Conservation (phyloP, 2,888 invertebrate species). For the Cancer borealis region DNA sequence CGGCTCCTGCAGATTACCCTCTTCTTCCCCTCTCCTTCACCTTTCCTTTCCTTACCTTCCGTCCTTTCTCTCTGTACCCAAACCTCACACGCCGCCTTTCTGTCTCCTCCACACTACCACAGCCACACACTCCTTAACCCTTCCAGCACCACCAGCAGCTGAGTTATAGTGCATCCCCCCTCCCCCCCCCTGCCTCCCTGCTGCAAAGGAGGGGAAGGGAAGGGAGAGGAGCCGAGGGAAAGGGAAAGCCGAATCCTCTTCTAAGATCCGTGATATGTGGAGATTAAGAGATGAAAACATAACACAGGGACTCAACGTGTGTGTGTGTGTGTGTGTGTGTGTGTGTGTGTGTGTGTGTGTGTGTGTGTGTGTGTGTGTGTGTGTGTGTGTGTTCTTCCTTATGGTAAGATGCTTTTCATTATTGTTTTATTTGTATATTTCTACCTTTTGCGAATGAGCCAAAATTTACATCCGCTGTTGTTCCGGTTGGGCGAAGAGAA, state of each 20-base stretch:
- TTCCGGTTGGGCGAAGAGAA: not conserved
- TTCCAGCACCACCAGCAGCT: not conserved
- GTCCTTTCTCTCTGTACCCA: not conserved
- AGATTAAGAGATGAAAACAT: slow-evolving; percentile 37
- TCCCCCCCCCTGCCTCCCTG: not conserved
- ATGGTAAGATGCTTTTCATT: not conserved
- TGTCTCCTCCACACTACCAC: not conserved
- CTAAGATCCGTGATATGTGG: slow-evolving; percentile 34
- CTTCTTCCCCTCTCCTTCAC: not conserved
- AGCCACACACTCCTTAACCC: slow-evolving; percentile 26
- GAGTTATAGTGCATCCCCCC: not conserved
- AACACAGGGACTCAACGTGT: not conserved
- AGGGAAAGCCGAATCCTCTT: slow-evolving; percentile 16
- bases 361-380: slow-evolving; percentile 40
- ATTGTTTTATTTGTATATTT: not conserved
- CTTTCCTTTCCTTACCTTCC: not conserved
- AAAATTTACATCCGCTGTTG: not conserved
- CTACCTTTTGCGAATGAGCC: not conserved
- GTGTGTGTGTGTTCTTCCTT: not conserved
- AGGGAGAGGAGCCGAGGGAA: not conserved
- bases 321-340: slow-evolving; percentile 40
- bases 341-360: slow-evolving; percentile 37
- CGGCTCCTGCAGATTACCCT: not conserved
- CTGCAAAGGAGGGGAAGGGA: not conserved
- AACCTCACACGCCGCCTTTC: not conserved